Evolutionary conservation across 2,113 vertebrate genomes (phyloP), one percentile per base, ranked within the genome.

Genomic region (Corvus moneduloides): DNA sequence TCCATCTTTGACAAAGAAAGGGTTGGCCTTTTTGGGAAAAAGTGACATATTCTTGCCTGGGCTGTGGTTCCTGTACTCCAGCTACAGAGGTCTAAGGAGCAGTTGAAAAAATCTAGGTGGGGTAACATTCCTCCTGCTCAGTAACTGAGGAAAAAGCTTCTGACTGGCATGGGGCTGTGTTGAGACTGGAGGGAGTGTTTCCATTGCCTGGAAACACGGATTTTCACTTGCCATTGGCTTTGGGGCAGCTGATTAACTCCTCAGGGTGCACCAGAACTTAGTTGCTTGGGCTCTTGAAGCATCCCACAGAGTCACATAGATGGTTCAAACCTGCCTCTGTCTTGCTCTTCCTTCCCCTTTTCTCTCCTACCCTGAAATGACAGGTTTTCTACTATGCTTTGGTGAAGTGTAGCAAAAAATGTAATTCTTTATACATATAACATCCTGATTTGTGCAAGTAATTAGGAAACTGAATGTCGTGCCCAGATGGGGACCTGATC

Each of bases 401-500:
- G 20, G 49, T 91, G 69, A 96, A 91, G 46, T 48, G 54, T 76
- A 94, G 66, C 44, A 89, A 94, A 91, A 85, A 97, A 89, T 69
- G 26, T 89, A 58, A 76, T 91, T 91, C 41, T 89, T 95, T 66
- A 69, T 84, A 64, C 18, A 24, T 69, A 72, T 54, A 91, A 84
- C 69, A 93, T 95, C 87, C 89, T 91, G 81, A 74, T 89, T 97
- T 97, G 89, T 91, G 89, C 80, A 93, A 87, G 74, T 49, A 91
- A 89, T 96, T 95, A 94, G 69, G 87, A 93, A 94, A 89, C 54
- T 87, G 91, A 87, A 85, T 89, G 87, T 73, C 0, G 0, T 94
- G 86, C 91, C 89, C 93, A 97, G 91, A 96, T 95, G 93, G 91
- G 86, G 95, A 95, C 76, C 91, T 94, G 94, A 95, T 94, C 95